Percentiles rank a stretch among this genome's conserved stretches.
Conservation (phyloP, 1,140 invertebrate species). For the Psilanteris sp. region DNA sequence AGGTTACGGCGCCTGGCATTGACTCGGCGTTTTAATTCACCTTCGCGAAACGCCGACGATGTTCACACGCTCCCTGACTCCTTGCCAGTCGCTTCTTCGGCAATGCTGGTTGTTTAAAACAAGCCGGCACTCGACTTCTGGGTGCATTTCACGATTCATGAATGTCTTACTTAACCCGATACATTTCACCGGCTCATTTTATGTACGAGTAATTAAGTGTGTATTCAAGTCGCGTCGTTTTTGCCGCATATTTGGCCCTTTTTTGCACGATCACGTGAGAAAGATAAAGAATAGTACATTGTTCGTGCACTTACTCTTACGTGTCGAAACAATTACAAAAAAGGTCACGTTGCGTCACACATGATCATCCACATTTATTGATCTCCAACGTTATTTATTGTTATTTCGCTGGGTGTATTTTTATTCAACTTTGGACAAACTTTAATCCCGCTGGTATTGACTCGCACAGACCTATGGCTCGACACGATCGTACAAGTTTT, state of each 20-base stretch:
- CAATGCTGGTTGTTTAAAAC: constrained; percentile 42
- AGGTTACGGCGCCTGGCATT: constrained; percentile 47
- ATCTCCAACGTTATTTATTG: constrained; percentile 17
- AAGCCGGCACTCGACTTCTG: constrained; percentile 40
- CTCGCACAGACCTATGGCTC: too few relatives aligned
- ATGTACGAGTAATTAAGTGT: constrained; percentile 47
- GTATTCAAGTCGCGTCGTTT: constrained; percentile 29
- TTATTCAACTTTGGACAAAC: too few relatives aligned
- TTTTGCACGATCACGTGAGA: constrained; percentile 30
- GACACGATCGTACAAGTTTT: too few relatives aligned
- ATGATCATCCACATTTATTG: constrained; percentile 18
- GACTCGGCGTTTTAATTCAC: constrained; percentile 43
- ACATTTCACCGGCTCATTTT: constrained; percentile 43
- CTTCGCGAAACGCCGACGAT: constrained; percentile 42
- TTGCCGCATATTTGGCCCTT: constrained; percentile 19
- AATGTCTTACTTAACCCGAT: constrained; percentile 53
- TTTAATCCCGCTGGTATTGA: too few relatives aligned
- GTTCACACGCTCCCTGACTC: constrained; percentile 62
- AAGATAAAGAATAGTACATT: constrained; percentile 37
- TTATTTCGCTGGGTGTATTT: background rate
- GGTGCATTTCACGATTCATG: constrained; percentile 49
- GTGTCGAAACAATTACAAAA: constrained; percentile 41
- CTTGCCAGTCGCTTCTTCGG: constrained; percentile 50
- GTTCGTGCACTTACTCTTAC: constrained; percentile 26
- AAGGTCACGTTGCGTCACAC: constrained; percentile 29